Evolutionary conservation across 2,888 invertebrate genomes (phyloP).

Genomic region (Tipula lateralis): DNA sequence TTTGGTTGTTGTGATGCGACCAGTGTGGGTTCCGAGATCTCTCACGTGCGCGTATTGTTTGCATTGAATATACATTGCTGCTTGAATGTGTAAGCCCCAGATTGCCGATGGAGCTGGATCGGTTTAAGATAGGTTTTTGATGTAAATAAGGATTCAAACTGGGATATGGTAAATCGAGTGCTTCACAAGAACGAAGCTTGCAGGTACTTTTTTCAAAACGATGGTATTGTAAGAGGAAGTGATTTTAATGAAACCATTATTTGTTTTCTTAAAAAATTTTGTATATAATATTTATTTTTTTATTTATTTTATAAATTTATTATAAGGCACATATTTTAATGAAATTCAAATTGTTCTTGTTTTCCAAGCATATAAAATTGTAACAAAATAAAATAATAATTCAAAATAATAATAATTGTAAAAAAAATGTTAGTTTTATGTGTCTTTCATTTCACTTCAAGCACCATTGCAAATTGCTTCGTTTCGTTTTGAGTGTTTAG

Average conservation of each 20-base stretch:
- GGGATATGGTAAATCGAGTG: no score
- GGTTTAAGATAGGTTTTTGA: no score
- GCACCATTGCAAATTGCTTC: not conserved
- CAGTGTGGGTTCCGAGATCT: no score
- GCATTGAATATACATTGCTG: no score
- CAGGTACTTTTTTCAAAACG: no score
- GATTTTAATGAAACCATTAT: not conserved
- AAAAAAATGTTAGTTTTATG: not conserved
- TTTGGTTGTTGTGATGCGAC: no score
- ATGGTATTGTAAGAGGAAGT: no score
- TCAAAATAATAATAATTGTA: not conserved
- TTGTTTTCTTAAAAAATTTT: not conserved
- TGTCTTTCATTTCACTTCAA: not conserved
- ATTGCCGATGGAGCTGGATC: no score
- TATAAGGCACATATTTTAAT: not conserved
- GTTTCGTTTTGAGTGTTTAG: not conserved
- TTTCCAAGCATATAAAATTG: not conserved
- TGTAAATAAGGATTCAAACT: no score
- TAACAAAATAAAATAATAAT: slow-evolving; percentile 14
- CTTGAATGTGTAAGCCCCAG: no score
- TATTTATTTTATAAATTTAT: not conserved
- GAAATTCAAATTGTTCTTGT: not conserved
- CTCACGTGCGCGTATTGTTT: no score
- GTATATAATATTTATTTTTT: not conserved
- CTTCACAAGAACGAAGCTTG: no score